Conservation (phyloP, 2,113 vertebrate genomes). For the Menidia beryllina region DNA sequence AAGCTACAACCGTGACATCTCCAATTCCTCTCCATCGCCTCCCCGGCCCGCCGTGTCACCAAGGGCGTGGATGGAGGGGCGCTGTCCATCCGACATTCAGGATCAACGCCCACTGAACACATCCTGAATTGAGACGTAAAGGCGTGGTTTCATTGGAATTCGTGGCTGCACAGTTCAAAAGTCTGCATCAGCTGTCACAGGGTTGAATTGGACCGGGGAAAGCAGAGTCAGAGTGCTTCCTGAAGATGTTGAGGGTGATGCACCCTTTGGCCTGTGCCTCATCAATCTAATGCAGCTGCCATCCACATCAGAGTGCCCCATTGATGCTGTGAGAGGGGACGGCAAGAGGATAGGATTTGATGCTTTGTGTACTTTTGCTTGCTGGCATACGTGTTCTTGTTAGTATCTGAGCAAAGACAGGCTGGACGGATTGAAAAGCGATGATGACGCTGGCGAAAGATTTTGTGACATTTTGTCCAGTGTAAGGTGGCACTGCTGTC, state of each 20-base stretch:
- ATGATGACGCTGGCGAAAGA: conserved; percentile 2
- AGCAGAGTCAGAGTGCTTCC: conserved; percentile 73
- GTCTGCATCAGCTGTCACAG: conserved; percentile 60
- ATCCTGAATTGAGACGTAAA: conserved; percentile 64
- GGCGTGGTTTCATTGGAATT: conserved; percentile 52
- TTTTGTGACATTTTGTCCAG: neutral
- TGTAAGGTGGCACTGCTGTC: neutral
- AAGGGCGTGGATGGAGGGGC: conserved; percentile 54
- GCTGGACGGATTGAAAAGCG: neutral
- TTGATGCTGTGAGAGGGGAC: conserved; percentile 53
- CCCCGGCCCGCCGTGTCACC: conserved; percentile 54
- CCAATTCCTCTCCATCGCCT: conserved; percentile 73
- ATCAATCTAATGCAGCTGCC: conserved; percentile 76
- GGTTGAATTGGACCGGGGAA: conserved; percentile 69
- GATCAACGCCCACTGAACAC: conserved; percentile 39
- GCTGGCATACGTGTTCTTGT: conserved; percentile 13
- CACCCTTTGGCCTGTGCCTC: conserved; percentile 71
- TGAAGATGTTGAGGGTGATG: conserved; percentile 69
- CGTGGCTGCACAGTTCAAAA: conserved; percentile 34
- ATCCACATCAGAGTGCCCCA: conserved; percentile 49
- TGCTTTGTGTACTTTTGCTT: conserved; percentile 7
- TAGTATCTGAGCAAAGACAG: neutral
- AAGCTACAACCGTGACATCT: conserved; percentile 58
- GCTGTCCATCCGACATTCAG: neutral
- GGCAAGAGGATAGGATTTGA: conserved; percentile 19